Evolutionary conservation across 92 coral and sea anemone genomes (phyloP).

Genomic region (Isaurus tuberculatus): DNA sequence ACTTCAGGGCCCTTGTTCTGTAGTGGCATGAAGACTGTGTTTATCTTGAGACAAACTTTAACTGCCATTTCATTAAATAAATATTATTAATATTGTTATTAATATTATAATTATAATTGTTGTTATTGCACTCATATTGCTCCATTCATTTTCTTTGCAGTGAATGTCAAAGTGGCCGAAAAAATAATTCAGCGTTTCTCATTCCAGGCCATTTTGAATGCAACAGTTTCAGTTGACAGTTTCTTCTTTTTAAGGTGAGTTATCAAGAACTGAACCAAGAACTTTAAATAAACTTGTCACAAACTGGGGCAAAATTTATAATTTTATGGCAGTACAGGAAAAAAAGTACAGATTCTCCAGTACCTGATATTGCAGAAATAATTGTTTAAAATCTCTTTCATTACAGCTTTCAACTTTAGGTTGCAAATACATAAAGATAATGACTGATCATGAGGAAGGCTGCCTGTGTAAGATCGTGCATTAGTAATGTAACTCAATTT

Average conservation of each 20-base stretch:
- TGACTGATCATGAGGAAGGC: background rate
- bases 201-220: slow-evolving; percentile 78
- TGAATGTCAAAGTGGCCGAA: background rate
- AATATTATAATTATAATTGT: background rate
- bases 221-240: slow-evolving; percentile 86
- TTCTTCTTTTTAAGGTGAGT: slow-evolving; percentile 92
- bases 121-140: background rate
- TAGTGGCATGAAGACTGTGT: no score
- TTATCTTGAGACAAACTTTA: no score
- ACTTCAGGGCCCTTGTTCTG: no score
- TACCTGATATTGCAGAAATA: no score
- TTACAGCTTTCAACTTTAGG: no score
- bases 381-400: no score
- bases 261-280: background rate
- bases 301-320: no score
- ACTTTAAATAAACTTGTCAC: no score
- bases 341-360: no score
- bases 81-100: background rate
- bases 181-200: slow-evolving; percentile 62
- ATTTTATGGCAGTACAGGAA: no score
- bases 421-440: no score
- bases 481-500: background rate
- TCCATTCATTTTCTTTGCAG: slow-evolving; percentile 26
- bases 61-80: no score
- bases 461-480: background rate